phyloP scores from a whole-genome alignment of 1,140 invertebrate genomes.

The Apis laboriosa region DNA sequence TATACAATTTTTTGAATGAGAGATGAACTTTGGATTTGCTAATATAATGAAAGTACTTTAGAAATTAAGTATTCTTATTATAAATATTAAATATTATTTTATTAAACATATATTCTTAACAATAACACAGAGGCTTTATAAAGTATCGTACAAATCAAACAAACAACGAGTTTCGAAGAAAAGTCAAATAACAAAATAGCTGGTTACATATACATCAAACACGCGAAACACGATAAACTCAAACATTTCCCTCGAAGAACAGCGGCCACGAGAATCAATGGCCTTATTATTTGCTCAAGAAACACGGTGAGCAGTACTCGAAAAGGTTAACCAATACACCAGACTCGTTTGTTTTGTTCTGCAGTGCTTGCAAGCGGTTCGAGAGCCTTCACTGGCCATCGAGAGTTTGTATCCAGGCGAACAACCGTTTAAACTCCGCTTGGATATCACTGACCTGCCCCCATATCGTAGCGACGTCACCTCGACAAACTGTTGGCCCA shows the following conservation, averaged over 20 bases:
- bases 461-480: slow-evolving; percentile 54
- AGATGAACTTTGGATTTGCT: no score
- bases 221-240: not conserved
- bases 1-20: no score
- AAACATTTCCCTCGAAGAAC: not conserved
- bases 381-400: slow-evolving; percentile 50
- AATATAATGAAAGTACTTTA: no score
- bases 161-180: no score
- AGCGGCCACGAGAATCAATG: no score
- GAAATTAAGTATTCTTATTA: no score
- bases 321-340: not conserved
- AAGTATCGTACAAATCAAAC: no score
- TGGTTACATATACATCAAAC: not conserved
- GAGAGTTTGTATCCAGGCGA: slow-evolving; percentile 56
- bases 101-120: no score
- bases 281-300: not conserved
- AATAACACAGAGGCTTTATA: no score
- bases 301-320: not conserved
- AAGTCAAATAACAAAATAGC: no score
- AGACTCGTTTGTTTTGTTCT: slow-evolving; percentile 34
- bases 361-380: slow-evolving; percentile 42
- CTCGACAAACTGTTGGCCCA: slow-evolving; percentile 52
- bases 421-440: slow-evolving; percentile 64
- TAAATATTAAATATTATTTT: no score
- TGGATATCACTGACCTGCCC: slow-evolving; percentile 63